Conservation (phyloP, 2,113 vertebrate species). For the Protobothrops mucrosquamatus region DNA sequence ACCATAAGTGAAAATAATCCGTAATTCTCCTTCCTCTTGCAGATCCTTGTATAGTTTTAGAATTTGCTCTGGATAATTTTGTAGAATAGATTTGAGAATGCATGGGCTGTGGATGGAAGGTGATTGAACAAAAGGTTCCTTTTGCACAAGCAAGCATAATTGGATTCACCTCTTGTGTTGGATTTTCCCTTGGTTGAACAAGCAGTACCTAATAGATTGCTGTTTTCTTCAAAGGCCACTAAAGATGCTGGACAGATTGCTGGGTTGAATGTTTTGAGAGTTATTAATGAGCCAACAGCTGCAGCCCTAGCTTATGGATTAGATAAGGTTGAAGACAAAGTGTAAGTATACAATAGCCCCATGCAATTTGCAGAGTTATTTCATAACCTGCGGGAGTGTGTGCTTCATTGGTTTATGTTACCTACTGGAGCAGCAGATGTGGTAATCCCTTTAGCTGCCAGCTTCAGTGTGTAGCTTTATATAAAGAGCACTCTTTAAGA, state of each 20-base stretch:
- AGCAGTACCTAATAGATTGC: neutral
- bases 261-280: slow-evolving; percentile 93
- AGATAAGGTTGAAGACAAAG: slow-evolving; percentile 95
- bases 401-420: neutral
- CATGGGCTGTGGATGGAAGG: neutral
- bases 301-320: slow-evolving; percentile 97
- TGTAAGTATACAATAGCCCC: slow-evolving; percentile 73
- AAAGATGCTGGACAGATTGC: slow-evolving; percentile 97
- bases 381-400: neutral
- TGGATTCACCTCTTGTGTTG: neutral
- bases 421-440: neutral
- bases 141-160: neutral
- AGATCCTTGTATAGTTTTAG: neutral
- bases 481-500: neutral
- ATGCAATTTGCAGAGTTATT: neutral
- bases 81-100: neutral
- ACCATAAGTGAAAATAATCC: neutral
- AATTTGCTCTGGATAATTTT: neutral
- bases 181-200: neutral
- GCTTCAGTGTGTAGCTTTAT: neutral
- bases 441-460: neutral
- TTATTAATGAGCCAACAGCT: slow-evolving; percentile 97
- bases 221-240: slow-evolving; percentile 78
- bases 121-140: neutral
- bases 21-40: neutral